A percentile compares a stretch with the other conserved stretches of the same genome.
Conservation (phyloP, 2,113 vertebrate species). For the Callithrix jacchus region DNA sequence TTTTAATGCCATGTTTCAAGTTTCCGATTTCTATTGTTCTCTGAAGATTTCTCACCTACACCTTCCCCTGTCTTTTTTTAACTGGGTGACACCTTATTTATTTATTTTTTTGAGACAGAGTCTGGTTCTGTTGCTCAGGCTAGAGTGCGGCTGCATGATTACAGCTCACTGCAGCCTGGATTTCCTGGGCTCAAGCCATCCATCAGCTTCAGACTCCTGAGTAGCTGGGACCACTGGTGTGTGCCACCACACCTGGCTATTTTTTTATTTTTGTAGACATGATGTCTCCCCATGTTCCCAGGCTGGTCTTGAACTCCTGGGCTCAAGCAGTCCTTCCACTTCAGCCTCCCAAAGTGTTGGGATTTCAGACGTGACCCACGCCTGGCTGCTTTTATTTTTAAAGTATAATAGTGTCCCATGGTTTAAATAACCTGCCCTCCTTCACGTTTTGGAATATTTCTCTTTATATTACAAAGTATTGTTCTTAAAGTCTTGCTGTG, state of each 20-base stretch:
- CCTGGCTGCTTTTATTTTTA: background rate
- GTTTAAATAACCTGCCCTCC: background rate
- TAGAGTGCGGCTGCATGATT: background rate
- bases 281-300: background rate
- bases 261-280: background rate
- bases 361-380: background rate
- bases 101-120: background rate
- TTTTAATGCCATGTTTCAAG: background rate
- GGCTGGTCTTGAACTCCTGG: background rate
- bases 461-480: background rate
- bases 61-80: too few relatives aligned
- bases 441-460: conserved; percentile 9
- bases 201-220: background rate
- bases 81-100: background rate
- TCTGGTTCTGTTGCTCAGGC: background rate
- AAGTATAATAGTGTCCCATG: background rate
- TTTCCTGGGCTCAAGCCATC: background rate
- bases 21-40: background rate
- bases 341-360: background rate
- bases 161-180: background rate
- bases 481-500: background rate
- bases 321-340: background rate
- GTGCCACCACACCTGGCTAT: background rate
- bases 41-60: background rate
- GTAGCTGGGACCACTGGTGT: background rate